Percentiles rank a stretch among this genome's conserved stretches.
These are phyloP conservation scores for Drosophila meridiana DNA, from an alignment of 2,888 invertebrate species.

Conservation along the genomic window DNA sequence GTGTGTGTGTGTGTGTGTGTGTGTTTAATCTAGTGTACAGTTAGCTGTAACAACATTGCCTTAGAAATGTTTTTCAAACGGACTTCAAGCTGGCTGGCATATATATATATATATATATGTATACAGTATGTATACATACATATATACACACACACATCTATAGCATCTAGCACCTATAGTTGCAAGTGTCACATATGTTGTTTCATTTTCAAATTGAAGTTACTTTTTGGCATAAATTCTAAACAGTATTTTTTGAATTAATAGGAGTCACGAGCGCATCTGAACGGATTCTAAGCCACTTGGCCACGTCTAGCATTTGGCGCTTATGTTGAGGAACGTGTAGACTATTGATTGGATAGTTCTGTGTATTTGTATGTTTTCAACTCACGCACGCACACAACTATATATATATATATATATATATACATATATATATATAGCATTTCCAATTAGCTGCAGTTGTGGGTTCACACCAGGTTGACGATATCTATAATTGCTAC, in stretches of 20 bases:
- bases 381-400: background rate
- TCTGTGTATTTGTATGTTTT: constrained; percentile 41
- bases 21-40: background rate
- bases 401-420: background rate
- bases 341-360: constrained; percentile 45
- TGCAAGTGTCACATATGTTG: background rate
- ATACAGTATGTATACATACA: background rate
- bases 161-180: background rate
- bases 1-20: background rate
- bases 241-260: constrained; percentile 4
- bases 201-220: constrained; percentile 20
- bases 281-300: background rate
- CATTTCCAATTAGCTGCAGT: constrained; percentile 34
- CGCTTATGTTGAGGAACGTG: constrained; percentile 19
- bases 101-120: background rate
- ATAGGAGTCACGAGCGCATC: background rate
- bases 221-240: constrained; percentile 24
- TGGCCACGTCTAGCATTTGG: constrained; percentile 6
- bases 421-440: background rate
- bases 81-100: background rate
- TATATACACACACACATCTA: too few relatives aligned
- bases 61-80: background rate
- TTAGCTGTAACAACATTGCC: background rate
- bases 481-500: constrained; percentile 10
- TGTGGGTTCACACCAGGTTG: constrained; percentile 24